Evolutionary conservation across 2,888 invertebrate species (phyloP).

Genomic region (Trichopoda pennipes): DNA sequence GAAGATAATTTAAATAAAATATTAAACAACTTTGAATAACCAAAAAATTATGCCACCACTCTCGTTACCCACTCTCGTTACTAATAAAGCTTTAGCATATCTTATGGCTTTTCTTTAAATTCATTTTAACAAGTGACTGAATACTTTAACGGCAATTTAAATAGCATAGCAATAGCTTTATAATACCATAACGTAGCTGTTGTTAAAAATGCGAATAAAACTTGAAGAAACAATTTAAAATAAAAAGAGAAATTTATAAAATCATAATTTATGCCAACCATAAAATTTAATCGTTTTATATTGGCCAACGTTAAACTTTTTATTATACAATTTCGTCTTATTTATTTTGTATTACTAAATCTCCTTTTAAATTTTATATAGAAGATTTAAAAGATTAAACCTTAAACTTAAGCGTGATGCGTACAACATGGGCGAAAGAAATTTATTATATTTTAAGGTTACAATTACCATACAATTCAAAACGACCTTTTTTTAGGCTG

Average conservation of each 20-base stretch:
- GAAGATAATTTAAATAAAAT: too few species aligned
- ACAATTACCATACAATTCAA: neutral
- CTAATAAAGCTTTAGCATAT: conserved; percentile 9
- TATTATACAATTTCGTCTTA: conserved; percentile 18
- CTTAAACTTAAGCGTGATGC: conserved; percentile 29
- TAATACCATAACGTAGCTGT: neutral
- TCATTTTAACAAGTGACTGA: neutral
- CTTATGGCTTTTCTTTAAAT: conserved; percentile 19
- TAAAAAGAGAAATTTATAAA: neutral
- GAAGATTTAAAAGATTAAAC: conserved; percentile 30
- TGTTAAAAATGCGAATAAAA: neutral
- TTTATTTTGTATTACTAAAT: conserved; percentile 15
- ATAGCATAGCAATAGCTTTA: conserved; percentile 12
- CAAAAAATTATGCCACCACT: neutral
- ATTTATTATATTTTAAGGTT: conserved; percentile 28
- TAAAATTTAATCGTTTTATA: conserved; percentile 48
- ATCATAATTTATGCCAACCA: conserved; percentile 47
- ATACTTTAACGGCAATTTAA: conserved; percentile 24
- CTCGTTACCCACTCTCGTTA: too few species aligned
- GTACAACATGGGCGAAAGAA: conserved; percentile 2
- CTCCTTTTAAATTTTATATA: conserved; percentile 1
- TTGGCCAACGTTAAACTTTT: conserved; percentile 45
- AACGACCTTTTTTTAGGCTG: neutral
- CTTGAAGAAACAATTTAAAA: conserved; percentile 3
- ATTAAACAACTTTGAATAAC: too few species aligned